Percentiles rank a stretch among this genome's conserved stretches.
Evolutionary conservation across 2,888 invertebrate genomes (phyloP).

Genomic region (Callinectes sapidus): DNA sequence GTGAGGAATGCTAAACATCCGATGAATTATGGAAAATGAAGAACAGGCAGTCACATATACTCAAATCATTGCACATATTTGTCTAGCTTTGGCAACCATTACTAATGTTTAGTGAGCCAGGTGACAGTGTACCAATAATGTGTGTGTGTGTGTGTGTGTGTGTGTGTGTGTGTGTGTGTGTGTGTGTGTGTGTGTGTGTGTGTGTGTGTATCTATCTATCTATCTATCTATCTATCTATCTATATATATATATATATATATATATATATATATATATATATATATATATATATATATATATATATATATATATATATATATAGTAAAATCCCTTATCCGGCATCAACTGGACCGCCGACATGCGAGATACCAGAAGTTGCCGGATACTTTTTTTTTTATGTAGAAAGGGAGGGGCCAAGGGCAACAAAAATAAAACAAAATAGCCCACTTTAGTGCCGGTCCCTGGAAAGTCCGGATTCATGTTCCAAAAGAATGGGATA

Average conservation of each 20-base stretch:
- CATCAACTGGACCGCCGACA: too few relatives aligned
- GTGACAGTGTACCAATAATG: too few relatives aligned
- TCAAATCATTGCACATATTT: background rate
- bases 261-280: background rate
- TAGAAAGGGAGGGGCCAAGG: too few relatives aligned
- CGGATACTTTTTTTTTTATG: too few relatives aligned
- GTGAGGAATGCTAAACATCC: background rate
- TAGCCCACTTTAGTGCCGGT: too few relatives aligned
- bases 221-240: background rate
- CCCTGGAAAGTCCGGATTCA: too few relatives aligned
- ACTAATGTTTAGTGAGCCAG: background rate
- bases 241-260: conserved; percentile 6
- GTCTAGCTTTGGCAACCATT: background rate
- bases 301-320: background rate
- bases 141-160: background rate
- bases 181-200: too few relatives aligned
- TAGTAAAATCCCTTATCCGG: too few relatives aligned
- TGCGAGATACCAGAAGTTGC: background rate
- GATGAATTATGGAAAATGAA: background rate
- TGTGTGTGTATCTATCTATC: too few relatives aligned
- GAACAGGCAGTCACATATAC: background rate
- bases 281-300: background rate
- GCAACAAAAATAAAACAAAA: too few relatives aligned
- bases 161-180: too few relatives aligned
- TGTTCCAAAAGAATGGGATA: too few relatives aligned